Conservation (phyloP, 2,888 invertebrate genomes). For the Phorcus lineatus region DNA sequence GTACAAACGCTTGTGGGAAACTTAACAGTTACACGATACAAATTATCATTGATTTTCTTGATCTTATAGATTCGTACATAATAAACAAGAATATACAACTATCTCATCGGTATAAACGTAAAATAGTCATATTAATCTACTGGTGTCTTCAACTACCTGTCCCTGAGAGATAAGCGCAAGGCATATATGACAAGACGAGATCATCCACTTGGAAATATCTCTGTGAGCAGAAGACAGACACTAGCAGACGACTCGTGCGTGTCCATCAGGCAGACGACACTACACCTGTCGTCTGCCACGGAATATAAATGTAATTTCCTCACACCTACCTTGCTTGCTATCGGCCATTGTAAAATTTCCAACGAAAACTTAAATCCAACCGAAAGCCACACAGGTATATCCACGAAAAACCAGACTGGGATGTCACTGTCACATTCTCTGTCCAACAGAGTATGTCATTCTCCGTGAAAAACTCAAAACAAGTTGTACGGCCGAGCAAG, state of each 20-base stretch:
- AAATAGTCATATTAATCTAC: too few relatives aligned
- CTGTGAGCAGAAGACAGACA: constrained; percentile 5
- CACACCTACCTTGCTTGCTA: neutral
- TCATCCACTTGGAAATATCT: neutral
- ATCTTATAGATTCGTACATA: too few relatives aligned
- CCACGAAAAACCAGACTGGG: neutral
- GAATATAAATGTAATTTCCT: neutral
- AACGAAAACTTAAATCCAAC: neutral
- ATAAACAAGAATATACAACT: too few relatives aligned
- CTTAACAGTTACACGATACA: too few relatives aligned
- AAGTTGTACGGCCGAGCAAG: neutral
- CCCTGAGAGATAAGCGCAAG: too few relatives aligned
- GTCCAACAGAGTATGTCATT: neutral
- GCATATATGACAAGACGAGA: too few relatives aligned
- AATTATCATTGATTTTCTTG: too few relatives aligned
- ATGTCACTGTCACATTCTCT: neutral
- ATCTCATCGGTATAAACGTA: too few relatives aligned
- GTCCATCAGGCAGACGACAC: constrained; percentile 7
- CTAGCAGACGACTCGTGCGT: constrained; percentile 13
- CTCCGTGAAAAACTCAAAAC: neutral
- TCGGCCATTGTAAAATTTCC: neutral
- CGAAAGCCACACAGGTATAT: neutral
- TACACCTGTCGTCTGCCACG: constrained; percentile 5
- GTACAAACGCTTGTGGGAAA: too few relatives aligned
- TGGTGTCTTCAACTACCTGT: too few relatives aligned